Conservation (phyloP, 2,888 invertebrate species). For the Gnatocerus cornutus region DNA sequence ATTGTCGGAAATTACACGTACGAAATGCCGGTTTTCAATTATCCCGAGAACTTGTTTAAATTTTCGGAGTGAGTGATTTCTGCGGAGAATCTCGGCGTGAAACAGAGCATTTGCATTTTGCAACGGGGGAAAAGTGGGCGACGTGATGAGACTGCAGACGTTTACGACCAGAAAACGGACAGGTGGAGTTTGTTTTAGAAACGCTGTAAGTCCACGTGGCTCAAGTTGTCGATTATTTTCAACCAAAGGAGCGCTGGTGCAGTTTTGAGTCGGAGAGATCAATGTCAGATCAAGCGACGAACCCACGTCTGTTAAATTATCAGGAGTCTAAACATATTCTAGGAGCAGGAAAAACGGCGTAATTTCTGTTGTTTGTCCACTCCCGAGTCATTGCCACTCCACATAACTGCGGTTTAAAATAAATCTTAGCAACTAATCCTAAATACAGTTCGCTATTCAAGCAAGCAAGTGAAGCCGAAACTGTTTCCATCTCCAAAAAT, state of each 20-base stretch:
- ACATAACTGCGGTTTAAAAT: neutral
- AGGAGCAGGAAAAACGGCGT: too few species aligned
- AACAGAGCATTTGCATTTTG: neutral
- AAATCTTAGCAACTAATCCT: neutral
- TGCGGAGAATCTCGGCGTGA: neutral
- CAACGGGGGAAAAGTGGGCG: neutral
- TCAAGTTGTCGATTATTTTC: too few species aligned
- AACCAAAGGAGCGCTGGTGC: too few species aligned
- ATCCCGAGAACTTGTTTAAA: slow-evolving; percentile 14
- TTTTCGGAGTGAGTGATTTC: slow-evolving; percentile 22
- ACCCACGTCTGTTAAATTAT: too few species aligned
- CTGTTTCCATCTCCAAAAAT: slow-evolving; percentile 4
- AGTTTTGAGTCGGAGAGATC: too few species aligned
- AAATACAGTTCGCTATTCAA: slow-evolving; percentile 7
- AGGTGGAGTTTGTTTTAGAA: neutral
- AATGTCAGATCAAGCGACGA: too few species aligned
- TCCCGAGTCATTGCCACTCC: too few species aligned
- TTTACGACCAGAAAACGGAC: neutral
- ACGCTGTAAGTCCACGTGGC: too few species aligned
- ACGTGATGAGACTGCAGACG: neutral
- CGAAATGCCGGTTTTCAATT: slow-evolving; percentile 48
- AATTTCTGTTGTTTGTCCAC: too few species aligned
- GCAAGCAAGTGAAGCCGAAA: slow-evolving; percentile 11
- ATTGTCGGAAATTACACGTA: slow-evolving; percentile 47
- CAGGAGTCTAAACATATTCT: too few species aligned